phyloP scores from a whole-genome alignment of 2,797 vertebrate genomes.

The Oreochromis grahami region DNA sequence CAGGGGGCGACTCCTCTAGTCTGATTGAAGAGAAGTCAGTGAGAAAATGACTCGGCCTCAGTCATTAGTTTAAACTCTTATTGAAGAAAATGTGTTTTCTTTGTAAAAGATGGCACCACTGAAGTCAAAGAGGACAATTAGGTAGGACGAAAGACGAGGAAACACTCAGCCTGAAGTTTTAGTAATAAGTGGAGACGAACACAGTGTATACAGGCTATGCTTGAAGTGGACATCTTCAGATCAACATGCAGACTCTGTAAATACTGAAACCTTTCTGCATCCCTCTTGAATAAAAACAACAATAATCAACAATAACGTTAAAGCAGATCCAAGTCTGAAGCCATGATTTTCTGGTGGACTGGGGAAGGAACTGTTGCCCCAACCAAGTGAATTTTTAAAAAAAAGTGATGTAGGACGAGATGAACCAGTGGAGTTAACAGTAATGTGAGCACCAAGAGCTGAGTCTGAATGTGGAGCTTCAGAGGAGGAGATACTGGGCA shows the following conservation, averaged over 20 bases:
- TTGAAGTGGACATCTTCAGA: neutral
- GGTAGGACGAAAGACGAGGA: neutral
- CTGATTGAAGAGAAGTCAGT: neutral
- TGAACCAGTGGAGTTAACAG: neutral
- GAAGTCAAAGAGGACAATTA: neutral
- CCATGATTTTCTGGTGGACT: neutral
- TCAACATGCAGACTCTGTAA: neutral
- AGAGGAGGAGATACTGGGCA: neutral
- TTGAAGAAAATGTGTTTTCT: neutral
- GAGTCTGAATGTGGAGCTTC: neutral
- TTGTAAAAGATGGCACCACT: neutral
- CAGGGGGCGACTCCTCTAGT: neutral
- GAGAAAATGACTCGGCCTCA: neutral
- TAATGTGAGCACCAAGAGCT: neutral
- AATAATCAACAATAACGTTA: neutral
- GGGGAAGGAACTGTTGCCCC: neutral
- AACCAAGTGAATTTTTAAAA: neutral
- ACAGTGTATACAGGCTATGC: neutral
- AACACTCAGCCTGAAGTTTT: neutral
- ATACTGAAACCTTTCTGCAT: neutral
- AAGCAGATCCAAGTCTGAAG: neutral
- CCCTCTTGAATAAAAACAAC: neutral
- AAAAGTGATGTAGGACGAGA: neutral
- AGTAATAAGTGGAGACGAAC: neutral
- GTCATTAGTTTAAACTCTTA: neutral